These are phyloP conservation scores for Rhagonycha lutea DNA, from an alignment of 2,888 invertebrate genomes.

Conservation along the genomic window DNA sequence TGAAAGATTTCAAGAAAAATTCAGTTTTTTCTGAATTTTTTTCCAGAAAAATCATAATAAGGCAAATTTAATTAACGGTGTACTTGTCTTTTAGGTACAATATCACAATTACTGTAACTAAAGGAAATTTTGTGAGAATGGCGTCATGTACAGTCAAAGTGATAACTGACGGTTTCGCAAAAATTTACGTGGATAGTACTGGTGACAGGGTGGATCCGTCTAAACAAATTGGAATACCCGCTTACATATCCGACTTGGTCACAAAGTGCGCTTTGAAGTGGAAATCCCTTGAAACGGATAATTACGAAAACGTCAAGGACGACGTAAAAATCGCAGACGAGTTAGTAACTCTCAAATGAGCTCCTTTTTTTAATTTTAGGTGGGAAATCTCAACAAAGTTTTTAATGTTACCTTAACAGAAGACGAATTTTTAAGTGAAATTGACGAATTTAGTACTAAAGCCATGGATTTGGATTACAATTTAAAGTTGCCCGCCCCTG, in stretches of 20 bases:
- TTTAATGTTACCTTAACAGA: slow-evolving; percentile 11
- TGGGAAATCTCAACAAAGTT: slow-evolving; percentile 8
- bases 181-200: slow-evolving; percentile 13
- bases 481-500: slow-evolving; percentile 9
- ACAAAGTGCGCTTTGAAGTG: slow-evolving; percentile 16
- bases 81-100: slow-evolving; percentile 1
- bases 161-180: not conserved
- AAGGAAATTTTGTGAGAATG: not conserved
- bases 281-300: not conserved
- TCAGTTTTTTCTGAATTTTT: too few species aligned
- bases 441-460: slow-evolving; percentile 18
- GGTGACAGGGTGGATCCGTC: slow-evolving; percentile 13
- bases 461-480: slow-evolving; percentile 12
- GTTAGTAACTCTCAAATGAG: not conserved
- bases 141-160: slow-evolving; percentile 3
- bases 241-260: slow-evolving; percentile 9
- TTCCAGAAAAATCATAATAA: not conserved
- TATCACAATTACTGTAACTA: slow-evolving; percentile 6
- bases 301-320: not conserved
- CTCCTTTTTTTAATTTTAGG: not conserved
- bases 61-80: not conserved
- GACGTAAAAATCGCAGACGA: not conserved
- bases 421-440: slow-evolving; percentile 22
- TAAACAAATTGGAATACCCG: slow-evolving; percentile 9
- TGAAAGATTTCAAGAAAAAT: too few species aligned